Conservation (phyloP, 2,888 invertebrate species). For the Alentia gelatinosa region DNA sequence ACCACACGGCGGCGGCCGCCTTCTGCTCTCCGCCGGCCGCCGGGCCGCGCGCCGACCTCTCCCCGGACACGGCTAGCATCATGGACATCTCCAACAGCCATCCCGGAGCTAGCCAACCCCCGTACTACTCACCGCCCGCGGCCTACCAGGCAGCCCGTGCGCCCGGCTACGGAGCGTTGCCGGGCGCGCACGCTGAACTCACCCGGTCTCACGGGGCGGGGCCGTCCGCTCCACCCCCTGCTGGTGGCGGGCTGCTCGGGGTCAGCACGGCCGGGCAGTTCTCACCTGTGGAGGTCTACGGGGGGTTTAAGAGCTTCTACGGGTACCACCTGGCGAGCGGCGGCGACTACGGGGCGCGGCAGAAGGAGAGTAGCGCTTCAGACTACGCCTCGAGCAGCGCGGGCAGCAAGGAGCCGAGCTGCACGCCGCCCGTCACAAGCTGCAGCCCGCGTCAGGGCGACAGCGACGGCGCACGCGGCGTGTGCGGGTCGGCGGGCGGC, state of each 20-base stretch:
- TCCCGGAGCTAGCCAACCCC: constrained; percentile 55
- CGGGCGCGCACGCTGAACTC: no score
- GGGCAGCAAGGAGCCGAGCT: constrained; percentile 24
- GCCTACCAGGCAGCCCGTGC: background rate
- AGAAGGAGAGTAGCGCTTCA: constrained; percentile 63
- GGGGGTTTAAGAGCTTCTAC: background rate
- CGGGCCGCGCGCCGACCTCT: constrained; percentile 64
- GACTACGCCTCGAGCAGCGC: constrained; percentile 66
- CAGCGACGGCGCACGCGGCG: background rate
- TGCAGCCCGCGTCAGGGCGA: constrained; percentile 31
- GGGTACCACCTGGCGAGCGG: background rate
- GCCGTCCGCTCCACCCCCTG: background rate
- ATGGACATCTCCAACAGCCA: constrained; percentile 74
- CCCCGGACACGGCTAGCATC: constrained; percentile 72
- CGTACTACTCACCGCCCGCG: background rate
- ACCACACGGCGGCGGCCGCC: constrained; percentile 62
- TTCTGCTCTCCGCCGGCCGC: background rate
- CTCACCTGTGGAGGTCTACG: constrained; percentile 61
- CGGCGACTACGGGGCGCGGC: background rate
- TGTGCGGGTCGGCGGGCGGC: background rate
- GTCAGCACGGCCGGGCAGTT: background rate
- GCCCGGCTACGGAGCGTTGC: background rate
- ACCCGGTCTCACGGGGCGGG: background rate
- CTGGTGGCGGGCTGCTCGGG: no score
- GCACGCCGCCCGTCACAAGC: constrained; percentile 53